A percentile compares a stretch with the other conserved stretches of the same genome.
phyloP scores from a whole-genome alignment of 1,140 invertebrate genomes.

The Eumaeus atala region DNA sequence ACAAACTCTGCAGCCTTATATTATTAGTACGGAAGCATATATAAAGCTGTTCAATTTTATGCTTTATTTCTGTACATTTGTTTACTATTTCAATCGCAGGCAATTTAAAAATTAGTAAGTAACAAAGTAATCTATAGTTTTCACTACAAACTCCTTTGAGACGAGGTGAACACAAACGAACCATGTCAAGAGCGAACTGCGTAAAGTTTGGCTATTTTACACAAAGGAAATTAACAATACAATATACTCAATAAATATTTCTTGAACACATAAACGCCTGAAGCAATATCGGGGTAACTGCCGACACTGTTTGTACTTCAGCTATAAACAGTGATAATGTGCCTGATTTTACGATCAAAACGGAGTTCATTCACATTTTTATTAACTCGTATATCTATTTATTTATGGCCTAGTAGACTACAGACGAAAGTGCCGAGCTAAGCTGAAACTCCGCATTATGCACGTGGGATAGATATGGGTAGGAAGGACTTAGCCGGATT shows the following conservation, averaged over 20 bases:
- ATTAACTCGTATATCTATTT: constrained; percentile 44
- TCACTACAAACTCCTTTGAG: no score
- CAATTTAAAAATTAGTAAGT: no score
- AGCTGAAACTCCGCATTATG: constrained; percentile 49
- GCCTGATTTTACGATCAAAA: constrained; percentile 49
- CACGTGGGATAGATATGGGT: constrained; percentile 55
- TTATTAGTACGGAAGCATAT: no score
- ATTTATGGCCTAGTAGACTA: constrained; percentile 29
- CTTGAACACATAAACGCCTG: constrained; percentile 19
- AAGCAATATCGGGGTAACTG: constrained; percentile 33
- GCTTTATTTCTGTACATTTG: no score
- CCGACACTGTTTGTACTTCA: constrained; percentile 36
- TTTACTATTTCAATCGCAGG: no score
- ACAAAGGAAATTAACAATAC: no score
- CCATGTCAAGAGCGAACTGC: no score
- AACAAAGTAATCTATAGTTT: no score
- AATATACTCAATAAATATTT: constrained; percentile 1
- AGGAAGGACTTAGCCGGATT: constrained; percentile 61
- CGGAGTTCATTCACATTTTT: constrained; percentile 44
- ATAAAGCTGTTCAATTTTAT: no score
- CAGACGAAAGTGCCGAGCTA: constrained; percentile 17
- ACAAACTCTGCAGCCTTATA: no score
- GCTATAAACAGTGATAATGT: constrained; percentile 53
- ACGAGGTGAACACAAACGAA: no score
- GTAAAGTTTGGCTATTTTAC: no score